Base-by-base conservation (phyloP, 2,888 invertebrate genomes). In the Cerceris ruficornis region DNA sequence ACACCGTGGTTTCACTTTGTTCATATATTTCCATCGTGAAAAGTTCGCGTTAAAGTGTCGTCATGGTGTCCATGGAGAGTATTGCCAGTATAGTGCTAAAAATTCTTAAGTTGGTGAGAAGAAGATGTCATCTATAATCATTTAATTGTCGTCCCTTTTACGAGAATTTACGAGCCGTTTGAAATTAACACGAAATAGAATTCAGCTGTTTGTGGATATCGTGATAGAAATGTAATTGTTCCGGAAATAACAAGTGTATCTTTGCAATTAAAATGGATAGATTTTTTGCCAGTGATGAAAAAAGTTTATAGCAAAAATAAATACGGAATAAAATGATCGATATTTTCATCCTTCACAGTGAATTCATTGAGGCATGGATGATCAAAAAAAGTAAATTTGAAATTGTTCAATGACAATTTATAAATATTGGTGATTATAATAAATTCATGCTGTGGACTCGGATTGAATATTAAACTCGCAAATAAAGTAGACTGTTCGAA, bases 31-130 rank as follows among this genome's bases (percentile, higher is more conserved):
- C 43, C 70, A 67, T 46, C 54, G 73, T 71, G 73, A 58, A 54
- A 66, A 77, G 60, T 66, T 42, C 49, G 49, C 52, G 14, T 39
- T 13, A 15, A 43, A 15, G 50, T 60, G 41, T 69, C 85, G 95
- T 93, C 93, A 96, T 97, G 96, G 96, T 96, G 91, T 96, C 96
- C 81, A 94, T 97, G 75, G 96, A 96, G 92, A 96, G 96, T 59
- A 96, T 97, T 86, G 97, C 95, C 81, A 95, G 96, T 72, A 95
- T 97, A 77, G 95, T 96, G 92, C 94, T 97, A 89, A 97, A 97
- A 94, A 93, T 95, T 75, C 93, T 97, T 73, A 97, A 97, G 94
- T 93, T 97, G 94, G 97, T 97, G 93, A 95, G 96, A 94, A 91
- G 57, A 64, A 17, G 8, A 5, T n/a, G 43, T 49, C 13, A 54